These are phyloP conservation scores for Datnioides undecimradiatus DNA, from an alignment of 2,113 vertebrate genomes.

Conservation along the genomic window DNA sequence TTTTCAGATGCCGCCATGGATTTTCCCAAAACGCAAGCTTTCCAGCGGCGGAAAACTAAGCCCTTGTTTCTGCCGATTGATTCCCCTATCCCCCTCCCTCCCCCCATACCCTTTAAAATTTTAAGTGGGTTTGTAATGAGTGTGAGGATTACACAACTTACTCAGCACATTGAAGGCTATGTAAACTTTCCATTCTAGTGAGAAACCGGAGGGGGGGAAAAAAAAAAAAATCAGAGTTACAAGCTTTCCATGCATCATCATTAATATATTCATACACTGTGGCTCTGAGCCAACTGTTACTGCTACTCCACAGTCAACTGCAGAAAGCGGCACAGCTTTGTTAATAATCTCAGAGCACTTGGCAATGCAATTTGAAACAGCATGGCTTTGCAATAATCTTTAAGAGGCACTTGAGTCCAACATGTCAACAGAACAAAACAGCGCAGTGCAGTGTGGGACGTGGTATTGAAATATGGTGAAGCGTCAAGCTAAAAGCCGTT, in stretches of 20 bases:
- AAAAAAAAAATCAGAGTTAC: constrained; percentile 17
- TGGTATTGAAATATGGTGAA: constrained; percentile 5
- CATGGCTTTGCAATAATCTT: constrained; percentile 64
- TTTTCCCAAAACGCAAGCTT: constrained; percentile 29
- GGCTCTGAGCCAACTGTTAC: constrained; percentile 48
- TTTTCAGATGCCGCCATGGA: constrained; percentile 23
- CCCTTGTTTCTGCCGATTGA: constrained; percentile 52
- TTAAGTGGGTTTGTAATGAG: constrained; percentile 53
- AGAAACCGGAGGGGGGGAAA: constrained; percentile 41
- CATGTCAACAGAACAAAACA: constrained; percentile 60
- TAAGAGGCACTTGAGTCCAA: constrained; percentile 59
- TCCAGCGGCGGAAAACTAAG: constrained; percentile 29
- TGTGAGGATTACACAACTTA: constrained; percentile 53
- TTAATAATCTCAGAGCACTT: constrained; percentile 58
- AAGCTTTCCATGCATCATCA: constrained; percentile 41
- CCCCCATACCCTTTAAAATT: constrained; percentile 6
- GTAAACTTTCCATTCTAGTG: constrained; percentile 48
- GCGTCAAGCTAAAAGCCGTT: background rate
- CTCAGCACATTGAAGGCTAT: constrained; percentile 49
- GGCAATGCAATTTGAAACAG: constrained; percentile 56
- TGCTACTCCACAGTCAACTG: constrained; percentile 19
- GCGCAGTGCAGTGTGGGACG: background rate
- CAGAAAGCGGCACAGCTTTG: constrained; percentile 40
- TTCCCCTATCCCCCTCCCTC: background rate
- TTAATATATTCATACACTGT: constrained; percentile 52